Conservation (phyloP, 2,113 vertebrate genomes). For the Albula goreensis region DNA sequence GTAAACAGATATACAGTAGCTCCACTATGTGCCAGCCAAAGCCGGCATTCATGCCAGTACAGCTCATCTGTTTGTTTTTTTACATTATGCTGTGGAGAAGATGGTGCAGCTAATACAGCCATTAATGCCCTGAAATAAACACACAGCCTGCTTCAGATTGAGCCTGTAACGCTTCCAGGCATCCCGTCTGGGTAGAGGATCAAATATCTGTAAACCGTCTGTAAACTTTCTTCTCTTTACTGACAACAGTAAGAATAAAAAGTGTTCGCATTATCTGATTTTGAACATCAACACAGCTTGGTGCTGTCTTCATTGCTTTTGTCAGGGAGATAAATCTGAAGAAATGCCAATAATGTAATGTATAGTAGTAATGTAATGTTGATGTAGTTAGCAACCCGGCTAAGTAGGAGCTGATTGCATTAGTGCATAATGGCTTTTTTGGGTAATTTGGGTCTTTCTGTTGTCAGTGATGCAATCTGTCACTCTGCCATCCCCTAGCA, state of each 20-base stretch:
- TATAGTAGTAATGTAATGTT: neutral
- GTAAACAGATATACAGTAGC: neutral
- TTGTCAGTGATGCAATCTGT: neutral
- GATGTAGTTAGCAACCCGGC: neutral
- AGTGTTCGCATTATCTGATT: neutral
- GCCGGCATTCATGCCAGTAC: neutral
- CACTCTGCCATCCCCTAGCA: conserved; percentile 68
- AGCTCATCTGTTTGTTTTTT: neutral
- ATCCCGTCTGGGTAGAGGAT: neutral
- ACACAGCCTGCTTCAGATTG: neutral
- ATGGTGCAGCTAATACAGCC: neutral
- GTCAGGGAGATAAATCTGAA: neutral
- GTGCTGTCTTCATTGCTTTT: neutral
- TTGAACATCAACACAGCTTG: neutral
- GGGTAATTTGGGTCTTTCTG: neutral
- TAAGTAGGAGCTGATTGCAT: neutral
- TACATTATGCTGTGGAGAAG: neutral
- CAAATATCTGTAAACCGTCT: neutral
- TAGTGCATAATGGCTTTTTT: neutral
- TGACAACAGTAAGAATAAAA: neutral
- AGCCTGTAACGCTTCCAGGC: neutral
- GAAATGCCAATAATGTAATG: no score
- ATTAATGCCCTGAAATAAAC: neutral
- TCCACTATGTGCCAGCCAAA: neutral
- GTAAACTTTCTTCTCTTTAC: neutral